phyloP scores from a whole-genome alignment of 2,797 vertebrate genomes.

The Notoglanidium macrostoma region DNA sequence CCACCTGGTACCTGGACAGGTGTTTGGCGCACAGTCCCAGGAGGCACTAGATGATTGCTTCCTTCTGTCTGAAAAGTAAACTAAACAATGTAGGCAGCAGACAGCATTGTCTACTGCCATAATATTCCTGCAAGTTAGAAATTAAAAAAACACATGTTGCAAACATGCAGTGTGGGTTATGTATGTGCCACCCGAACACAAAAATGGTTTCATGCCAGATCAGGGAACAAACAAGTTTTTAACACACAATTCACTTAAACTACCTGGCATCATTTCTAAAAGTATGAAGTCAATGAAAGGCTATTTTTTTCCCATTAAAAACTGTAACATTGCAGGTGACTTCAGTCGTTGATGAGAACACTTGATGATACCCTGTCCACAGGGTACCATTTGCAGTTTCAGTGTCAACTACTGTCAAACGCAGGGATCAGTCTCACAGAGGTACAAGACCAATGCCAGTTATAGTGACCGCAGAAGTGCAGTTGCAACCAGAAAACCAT shows the following conservation, averaged over 20 bases:
- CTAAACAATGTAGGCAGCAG: not conserved
- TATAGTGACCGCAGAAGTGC: not conserved
- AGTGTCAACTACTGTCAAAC: not conserved
- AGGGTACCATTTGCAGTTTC: not conserved
- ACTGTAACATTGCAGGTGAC: not conserved
- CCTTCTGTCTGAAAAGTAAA: not conserved
- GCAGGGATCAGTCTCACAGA: not conserved
- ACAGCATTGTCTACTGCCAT: not conserved
- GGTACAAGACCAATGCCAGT: not conserved
- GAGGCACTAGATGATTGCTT: not conserved
- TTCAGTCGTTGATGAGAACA: not conserved
- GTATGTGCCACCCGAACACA: not conserved
- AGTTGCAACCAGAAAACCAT: not conserved
- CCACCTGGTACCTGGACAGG: constrained; percentile 1
- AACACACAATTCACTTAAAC: not conserved
- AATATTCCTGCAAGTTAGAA: not conserved
- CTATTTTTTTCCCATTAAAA: not conserved
- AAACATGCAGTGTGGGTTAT: not conserved
- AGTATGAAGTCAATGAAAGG: not conserved
- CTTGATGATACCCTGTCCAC: not conserved
- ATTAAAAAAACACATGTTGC: not conserved
- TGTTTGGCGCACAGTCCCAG: not conserved
- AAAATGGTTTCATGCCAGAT: not conserved
- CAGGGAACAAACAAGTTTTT: not conserved
- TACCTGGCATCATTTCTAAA: not conserved